phyloP scores from a whole-genome alignment of 2,113 vertebrate genomes.

The Phasianus colchicus region DNA sequence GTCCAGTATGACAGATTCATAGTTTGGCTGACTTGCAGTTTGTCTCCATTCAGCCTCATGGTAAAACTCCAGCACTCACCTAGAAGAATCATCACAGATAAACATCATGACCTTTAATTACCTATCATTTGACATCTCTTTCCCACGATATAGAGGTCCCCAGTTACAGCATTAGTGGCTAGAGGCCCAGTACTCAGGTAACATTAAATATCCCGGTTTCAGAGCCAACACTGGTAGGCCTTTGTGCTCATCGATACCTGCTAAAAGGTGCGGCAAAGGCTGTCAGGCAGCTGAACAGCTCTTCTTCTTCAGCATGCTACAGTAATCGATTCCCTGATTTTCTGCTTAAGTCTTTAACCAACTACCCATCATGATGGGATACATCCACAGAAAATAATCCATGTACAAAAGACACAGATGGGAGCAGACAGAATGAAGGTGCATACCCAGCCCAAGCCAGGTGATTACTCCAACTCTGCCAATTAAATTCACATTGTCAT shows the following conservation, averaged over 20 bases:
- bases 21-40: background rate
- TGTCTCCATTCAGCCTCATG: background rate
- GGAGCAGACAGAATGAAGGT: constrained; percentile 13
- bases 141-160: background rate
- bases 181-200: background rate
- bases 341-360: background rate
- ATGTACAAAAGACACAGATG: background rate
- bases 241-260: background rate
- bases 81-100: background rate
- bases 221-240: background rate
- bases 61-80: background rate
- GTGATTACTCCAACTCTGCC: constrained; percentile 1
- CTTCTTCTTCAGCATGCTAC: background rate
- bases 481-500: constrained; percentile 40
- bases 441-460: background rate
- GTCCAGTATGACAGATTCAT: background rate
- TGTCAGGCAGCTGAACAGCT: background rate
- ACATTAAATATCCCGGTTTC: background rate
- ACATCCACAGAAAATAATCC: background rate
- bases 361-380: background rate
- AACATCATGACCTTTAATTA: background rate
- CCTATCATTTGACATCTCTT: background rate
- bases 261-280: background rate
- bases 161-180: background rate
- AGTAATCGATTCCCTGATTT: background rate